phyloP scores from a whole-genome alignment of 2,113 vertebrate species.

The Lutjanus erythropterus region DNA sequence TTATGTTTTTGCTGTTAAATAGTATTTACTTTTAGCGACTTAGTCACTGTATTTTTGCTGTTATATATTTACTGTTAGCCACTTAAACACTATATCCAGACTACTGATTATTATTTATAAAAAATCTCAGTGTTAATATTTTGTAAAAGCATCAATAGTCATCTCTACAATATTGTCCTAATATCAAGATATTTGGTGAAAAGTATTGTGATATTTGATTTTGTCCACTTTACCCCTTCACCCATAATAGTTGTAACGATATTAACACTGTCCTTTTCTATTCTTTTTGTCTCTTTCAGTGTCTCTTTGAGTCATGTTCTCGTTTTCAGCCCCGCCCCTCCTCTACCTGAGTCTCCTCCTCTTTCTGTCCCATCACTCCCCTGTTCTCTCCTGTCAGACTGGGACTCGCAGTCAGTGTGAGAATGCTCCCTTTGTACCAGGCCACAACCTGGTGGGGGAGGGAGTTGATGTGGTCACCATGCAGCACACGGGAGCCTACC shows the following conservation, averaged over 20 bases:
- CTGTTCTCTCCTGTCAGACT: conserved; percentile 8
- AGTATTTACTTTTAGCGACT: no score
- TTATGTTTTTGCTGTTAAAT: no score
- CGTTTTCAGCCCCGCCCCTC: not conserved
- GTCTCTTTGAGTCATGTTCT: conserved; percentile 19
- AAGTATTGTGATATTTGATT: no score
- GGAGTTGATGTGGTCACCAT: conserved; percentile 82
- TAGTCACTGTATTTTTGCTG: no score
- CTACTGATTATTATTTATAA: no score
- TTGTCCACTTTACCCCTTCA: no score
- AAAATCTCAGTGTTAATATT: no score
- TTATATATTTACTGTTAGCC: no score
- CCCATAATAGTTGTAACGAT: not conserved
- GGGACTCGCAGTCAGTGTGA: conserved; percentile 50
- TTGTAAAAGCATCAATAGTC: no score
- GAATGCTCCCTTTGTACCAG: conserved; percentile 61
- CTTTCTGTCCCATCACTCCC: not conserved
- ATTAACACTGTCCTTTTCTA: not conserved
- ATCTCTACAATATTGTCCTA: no score
- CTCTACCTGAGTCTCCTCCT: conserved; percentile 46
- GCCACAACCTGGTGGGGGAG: conserved; percentile 76
- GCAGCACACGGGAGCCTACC: conserved; percentile 66
- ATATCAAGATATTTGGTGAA: no score
- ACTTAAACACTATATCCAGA: no score
- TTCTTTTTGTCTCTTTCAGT: conserved; percentile 1